These are phyloP conservation scores for Aleiodes sp. DNA, from an alignment of 1,140 invertebrate genomes.

Conservation along the genomic window DNA sequence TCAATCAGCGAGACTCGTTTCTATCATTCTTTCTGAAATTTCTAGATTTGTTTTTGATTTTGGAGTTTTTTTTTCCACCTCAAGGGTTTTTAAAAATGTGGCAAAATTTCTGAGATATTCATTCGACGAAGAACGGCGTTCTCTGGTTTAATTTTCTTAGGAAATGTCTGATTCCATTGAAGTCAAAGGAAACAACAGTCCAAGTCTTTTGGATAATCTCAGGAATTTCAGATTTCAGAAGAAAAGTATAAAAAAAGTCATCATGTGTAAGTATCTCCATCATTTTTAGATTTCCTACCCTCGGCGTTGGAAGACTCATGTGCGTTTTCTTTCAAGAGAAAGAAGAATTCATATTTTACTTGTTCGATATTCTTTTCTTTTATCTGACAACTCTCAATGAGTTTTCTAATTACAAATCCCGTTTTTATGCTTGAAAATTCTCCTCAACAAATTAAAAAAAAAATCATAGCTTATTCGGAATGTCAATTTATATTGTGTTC, in stretches of 20 bases:
- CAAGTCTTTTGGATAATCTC: constrained; percentile 48
- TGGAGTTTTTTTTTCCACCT: no score
- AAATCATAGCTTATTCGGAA: no score
- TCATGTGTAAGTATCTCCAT: constrained; percentile 53
- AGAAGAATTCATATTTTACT: no score
- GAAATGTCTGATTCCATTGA: constrained; percentile 57
- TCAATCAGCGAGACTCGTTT: no score
- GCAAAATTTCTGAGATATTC: no score
- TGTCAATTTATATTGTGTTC: background rate
- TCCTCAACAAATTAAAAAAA: background rate
- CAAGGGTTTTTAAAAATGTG: no score
- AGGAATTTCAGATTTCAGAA: constrained; percentile 60
- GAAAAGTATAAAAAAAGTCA: constrained; percentile 49
- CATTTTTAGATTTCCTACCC: background rate
- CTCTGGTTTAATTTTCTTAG: constrained; percentile 33
- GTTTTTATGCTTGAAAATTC: background rate
- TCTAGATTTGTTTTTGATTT: no score
- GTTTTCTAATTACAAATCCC: background rate
- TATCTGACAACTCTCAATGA: background rate
- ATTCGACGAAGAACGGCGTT: constrained; percentile 42
- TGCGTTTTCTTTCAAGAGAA: no score
- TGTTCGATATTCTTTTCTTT: background rate
- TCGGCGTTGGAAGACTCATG: no score
- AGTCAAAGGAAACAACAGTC: constrained; percentile 48
- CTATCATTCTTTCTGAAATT: no score